Evolutionary conservation across 1,140 invertebrate genomes (phyloP).

Genomic region (Zaprionus gabonicus): DNA sequence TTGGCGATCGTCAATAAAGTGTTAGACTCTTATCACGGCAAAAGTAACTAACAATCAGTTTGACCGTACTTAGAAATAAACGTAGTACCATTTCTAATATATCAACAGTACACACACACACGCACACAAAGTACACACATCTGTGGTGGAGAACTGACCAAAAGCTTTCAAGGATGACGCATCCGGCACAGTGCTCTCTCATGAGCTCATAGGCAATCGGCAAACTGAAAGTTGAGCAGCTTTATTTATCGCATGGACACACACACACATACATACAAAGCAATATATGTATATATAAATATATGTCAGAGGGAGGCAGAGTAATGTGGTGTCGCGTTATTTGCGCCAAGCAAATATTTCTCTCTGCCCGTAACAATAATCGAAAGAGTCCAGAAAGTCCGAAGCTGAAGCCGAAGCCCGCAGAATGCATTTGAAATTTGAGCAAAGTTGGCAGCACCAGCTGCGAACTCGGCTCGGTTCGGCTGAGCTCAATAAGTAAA

Average conservation of each 20-base stretch:
- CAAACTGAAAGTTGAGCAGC: slow-evolving; percentile 34
- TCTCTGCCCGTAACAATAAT: slow-evolving; percentile 36
- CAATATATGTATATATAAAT: neutral
- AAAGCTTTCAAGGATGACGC: slow-evolving; percentile 45
- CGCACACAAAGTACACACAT: too few relatives aligned
- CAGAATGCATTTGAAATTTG: slow-evolving; percentile 55
- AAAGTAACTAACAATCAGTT: slow-evolving; percentile 11
- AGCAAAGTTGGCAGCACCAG: slow-evolving; percentile 58
- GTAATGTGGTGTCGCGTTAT: slow-evolving; percentile 32
- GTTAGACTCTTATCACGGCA: slow-evolving; percentile 15
- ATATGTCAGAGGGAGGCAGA: slow-evolving; percentile 22
- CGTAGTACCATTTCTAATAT: neutral
- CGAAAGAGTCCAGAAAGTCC: slow-evolving; percentile 26
- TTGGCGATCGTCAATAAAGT: neutral
- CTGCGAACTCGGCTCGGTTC: neutral
- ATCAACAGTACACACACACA: neutral
- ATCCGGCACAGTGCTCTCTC: slow-evolving; percentile 8
- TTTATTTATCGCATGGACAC: slow-evolving; percentile 30
- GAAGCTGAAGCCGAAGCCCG: slow-evolving; percentile 29
- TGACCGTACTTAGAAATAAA: slow-evolving; percentile 25
- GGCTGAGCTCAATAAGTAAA: slow-evolving; percentile 66
- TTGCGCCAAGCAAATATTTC: slow-evolving; percentile 47
- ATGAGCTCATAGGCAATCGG: slow-evolving; percentile 51
- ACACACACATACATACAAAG: neutral
- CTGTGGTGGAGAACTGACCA: neutral